phyloP scores from a whole-genome alignment of 2,888 invertebrate genomes.

The Altica lythri region DNA sequence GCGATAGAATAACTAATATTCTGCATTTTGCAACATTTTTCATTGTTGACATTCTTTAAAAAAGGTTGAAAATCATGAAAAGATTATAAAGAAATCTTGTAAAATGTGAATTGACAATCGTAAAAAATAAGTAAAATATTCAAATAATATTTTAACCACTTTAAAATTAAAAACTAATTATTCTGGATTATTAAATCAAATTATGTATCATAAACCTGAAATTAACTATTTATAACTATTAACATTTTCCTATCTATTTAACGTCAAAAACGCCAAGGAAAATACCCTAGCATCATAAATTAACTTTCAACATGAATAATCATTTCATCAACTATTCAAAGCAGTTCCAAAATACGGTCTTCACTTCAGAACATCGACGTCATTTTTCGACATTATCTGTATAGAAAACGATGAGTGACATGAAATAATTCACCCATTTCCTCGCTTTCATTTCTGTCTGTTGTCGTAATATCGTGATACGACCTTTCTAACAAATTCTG shows the following conservation, averaged over 20 bases:
- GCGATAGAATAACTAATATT: too few species aligned
- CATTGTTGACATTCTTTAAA: too few species aligned
- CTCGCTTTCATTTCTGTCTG: slow-evolving; percentile 13
- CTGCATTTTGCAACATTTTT: too few species aligned
- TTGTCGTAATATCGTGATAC: slow-evolving; percentile 21
- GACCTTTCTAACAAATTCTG: slow-evolving; percentile 26
- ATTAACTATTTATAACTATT: neutral
- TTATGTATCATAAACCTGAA: too few species aligned
- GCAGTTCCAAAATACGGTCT: slow-evolving; percentile 8
- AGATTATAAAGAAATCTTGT: too few species aligned
- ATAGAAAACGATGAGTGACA: slow-evolving; percentile 24
- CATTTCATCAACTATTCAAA: slow-evolving; percentile 16
- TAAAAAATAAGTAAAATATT: too few species aligned
- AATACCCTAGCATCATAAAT: slow-evolving; percentile 3
- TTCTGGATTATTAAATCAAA: too few species aligned
- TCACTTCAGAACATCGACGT: slow-evolving; percentile 6
- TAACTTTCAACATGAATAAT: slow-evolving; percentile 14
- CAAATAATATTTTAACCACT: too few species aligned
- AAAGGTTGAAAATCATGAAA: too few species aligned
- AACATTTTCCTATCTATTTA: slow-evolving; percentile 5
- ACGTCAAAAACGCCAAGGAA: slow-evolving; percentile 3
- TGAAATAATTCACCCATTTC: slow-evolving; percentile 22
- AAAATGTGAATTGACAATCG: too few species aligned
- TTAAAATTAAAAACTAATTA: too few species aligned
- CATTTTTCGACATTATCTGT: slow-evolving; percentile 17